Percentiles rank a stretch among this genome's conserved stretches.
phyloP scores from a whole-genome alignment of 2,113 vertebrate species.

The Oncorhynchus clarkii region DNA sequence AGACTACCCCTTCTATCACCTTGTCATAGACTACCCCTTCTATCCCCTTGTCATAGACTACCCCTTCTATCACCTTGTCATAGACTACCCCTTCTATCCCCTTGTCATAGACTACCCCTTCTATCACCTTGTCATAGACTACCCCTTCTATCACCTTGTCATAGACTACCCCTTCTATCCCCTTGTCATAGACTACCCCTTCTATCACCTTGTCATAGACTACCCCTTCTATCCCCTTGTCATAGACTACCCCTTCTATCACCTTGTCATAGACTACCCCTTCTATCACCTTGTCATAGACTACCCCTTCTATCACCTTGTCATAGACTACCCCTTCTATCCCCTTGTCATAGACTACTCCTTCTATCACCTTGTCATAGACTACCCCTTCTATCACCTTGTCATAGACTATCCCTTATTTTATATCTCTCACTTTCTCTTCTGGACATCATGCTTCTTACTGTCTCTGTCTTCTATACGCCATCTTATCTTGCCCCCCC shows the following conservation, averaged over 20 bases:
- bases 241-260: neutral
- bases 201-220: neutral
- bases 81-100: no score
- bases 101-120: neutral
- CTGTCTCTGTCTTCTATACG: neutral
- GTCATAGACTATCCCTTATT: conserved; percentile 7
- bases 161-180: no score
- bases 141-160: no score
- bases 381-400: no score
- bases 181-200: no score
- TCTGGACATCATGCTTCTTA: neutral
- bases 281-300: neutral
- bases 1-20: no score
- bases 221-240: conserved; percentile 7
- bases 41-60: no score
- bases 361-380: no score
- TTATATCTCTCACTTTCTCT: conserved; percentile 1
- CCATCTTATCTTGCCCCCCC: no score
- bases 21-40: neutral
- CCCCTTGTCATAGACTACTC: no score
- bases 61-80: neutral
- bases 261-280: neutral
- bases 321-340: no score
- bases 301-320: neutral
- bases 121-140: no score